phyloP scores from a whole-genome alignment of 2,888 invertebrate species.

The Meandrusa payeni region DNA sequence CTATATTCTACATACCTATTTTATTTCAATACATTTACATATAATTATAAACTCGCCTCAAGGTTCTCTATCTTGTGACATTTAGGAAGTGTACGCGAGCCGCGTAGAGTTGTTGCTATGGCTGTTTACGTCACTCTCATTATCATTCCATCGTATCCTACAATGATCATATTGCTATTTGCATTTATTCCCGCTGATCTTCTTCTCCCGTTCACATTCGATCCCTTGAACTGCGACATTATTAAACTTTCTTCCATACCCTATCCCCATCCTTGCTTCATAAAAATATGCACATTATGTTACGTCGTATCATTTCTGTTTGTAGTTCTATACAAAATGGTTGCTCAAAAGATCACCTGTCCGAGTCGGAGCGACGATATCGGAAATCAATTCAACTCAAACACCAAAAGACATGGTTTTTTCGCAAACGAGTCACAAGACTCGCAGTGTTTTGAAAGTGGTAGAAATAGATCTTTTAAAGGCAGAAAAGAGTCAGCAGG shows the following conservation, averaged over 20 bases:
- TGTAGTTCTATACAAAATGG: slow-evolving; percentile 81
- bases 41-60: slow-evolving; percentile 23
- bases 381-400: slow-evolving; percentile 68
- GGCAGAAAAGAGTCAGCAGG: slow-evolving; percentile 65
- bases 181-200: not conserved
- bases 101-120: slow-evolving; percentile 16
- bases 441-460: slow-evolving; percentile 75
- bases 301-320: slow-evolving; percentile 80
- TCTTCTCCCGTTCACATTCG: not conserved
- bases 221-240: too few species aligned
- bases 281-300: slow-evolving; percentile 75
- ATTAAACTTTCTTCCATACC: too few species aligned
- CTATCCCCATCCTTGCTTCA: slow-evolving; percentile 51
- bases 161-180: slow-evolving; percentile 6
- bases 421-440: slow-evolving; percentile 77
- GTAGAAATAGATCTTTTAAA: slow-evolving; percentile 77
- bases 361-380: slow-evolving; percentile 76
- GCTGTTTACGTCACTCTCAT: slow-evolving; percentile 22
- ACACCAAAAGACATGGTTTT: slow-evolving; percentile 78
- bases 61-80: slow-evolving; percentile 25
- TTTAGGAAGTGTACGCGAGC: slow-evolving; percentile 16
- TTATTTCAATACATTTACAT: slow-evolving; percentile 27
- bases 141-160: slow-evolving; percentile 10
- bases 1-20: slow-evolving; percentile 24
- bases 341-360: slow-evolving; percentile 78